phyloP scores from a whole-genome alignment of 2,888 invertebrate genomes.

The Apoda limacodes region DNA sequence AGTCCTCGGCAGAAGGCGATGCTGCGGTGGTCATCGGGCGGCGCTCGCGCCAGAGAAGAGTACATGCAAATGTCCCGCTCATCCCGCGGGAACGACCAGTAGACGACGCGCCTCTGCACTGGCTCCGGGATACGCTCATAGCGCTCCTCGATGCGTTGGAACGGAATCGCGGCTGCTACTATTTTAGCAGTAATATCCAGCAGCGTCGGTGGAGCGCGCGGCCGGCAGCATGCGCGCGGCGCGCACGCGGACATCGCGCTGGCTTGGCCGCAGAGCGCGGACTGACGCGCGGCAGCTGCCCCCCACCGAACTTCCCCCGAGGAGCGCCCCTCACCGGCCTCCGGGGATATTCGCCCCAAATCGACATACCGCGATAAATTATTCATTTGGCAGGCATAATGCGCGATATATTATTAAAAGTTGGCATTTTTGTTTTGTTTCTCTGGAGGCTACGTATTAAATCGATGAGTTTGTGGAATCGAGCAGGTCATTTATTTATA shows the following conservation, averaged over 20 bases:
- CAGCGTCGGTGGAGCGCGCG: slow-evolving; percentile 77
- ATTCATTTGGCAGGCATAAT: slow-evolving; percentile 67
- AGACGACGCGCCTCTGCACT: slow-evolving; percentile 87
- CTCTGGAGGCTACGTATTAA: slow-evolving; percentile 35
- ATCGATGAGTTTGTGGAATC: slow-evolving; percentile 34
- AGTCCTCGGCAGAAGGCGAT: slow-evolving; percentile 89
- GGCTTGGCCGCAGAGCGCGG: slow-evolving; percentile 65
- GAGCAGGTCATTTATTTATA: slow-evolving; percentile 26
- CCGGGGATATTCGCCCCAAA: slow-evolving; percentile 57
- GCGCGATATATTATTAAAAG: slow-evolving; percentile 69
- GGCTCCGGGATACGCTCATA: slow-evolving; percentile 91
- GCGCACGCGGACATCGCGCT: slow-evolving; percentile 66
- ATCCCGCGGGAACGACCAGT: slow-evolving; percentile 90
- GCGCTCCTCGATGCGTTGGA: slow-evolving; percentile 87
- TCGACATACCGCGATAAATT: slow-evolving; percentile 65
- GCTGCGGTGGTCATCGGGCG: slow-evolving; percentile 79
- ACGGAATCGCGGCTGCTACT: slow-evolving; percentile 87
- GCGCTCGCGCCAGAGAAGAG: slow-evolving; percentile 77
- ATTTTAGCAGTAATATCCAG: slow-evolving; percentile 86
- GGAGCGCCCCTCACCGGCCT: slow-evolving; percentile 37
- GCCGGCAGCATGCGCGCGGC: slow-evolving; percentile 66
- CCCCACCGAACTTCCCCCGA: slow-evolving; percentile 18
- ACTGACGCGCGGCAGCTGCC: slow-evolving; percentile 42
- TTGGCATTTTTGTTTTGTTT: slow-evolving; percentile 59
- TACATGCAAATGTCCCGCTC: slow-evolving; percentile 93